Conservation (phyloP, 1,140 invertebrate species). For the Calosoma granatense region DNA sequence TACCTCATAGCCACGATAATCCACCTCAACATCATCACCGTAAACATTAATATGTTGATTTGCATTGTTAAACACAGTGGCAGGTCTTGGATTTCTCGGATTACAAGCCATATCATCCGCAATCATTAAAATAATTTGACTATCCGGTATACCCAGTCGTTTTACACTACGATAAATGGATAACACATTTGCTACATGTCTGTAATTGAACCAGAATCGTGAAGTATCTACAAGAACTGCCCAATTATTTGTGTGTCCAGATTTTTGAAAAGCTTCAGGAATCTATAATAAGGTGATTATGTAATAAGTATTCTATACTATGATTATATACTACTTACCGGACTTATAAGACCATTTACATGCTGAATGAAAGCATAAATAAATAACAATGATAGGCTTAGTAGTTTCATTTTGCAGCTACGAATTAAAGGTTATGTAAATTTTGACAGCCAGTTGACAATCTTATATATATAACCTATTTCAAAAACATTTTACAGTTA, state of each 20-base stretch:
- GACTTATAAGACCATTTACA: neutral
- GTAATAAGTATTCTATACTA: neutral
- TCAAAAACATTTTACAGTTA: no score
- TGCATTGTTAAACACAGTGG: conserved; percentile 95
- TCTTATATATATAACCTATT: no score
- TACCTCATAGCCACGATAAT: conserved; percentile 96
- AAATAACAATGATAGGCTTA: no score
- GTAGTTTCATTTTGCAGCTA: no score
- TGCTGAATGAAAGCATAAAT: no score
- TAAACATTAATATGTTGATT: conserved; percentile 98
- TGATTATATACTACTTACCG: neutral
- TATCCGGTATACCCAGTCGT: conserved; percentile 92
- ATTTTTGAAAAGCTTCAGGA: conserved; percentile 36
- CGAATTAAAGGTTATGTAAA: no score
- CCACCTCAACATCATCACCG: conserved; percentile 98
- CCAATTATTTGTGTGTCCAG: conserved; percentile 96
- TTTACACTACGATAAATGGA: conserved; percentile 98
- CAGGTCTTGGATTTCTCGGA: conserved; percentile 93
- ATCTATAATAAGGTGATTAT: conserved; percentile 26
- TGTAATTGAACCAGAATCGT: conserved; percentile 99
- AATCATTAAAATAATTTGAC: conserved; percentile 95
- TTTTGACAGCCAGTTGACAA: no score
- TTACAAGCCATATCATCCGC: conserved; percentile 99
- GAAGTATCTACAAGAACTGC: conserved; percentile 97
- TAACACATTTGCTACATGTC: conserved; percentile 97